Base-by-base conservation (phyloP, 1,140 invertebrate species). In the Stenopsyche tienmushanensis region DNA sequence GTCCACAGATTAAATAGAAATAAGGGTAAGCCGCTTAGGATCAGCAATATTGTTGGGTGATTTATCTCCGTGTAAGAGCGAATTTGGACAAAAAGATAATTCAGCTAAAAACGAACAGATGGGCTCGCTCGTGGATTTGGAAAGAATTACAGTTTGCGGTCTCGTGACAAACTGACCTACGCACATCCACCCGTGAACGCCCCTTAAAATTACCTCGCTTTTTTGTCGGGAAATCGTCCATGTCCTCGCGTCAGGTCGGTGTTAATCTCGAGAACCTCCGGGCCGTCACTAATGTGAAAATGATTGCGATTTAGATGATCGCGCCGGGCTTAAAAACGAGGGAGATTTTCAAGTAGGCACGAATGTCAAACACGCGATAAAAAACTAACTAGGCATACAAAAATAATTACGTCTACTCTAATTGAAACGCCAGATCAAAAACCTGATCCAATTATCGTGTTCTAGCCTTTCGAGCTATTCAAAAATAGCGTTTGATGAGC, bases 1-100 rank as follows among this genome's bases (percentile, higher is more conserved):
- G 7, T 21, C 42, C 21, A n/a, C 57, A 60, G 57, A 60, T 60
- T 60, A 60, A 49, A 60, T 47, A 60, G 42, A 60, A 60, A 60
- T 60, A 60, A 57, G 34, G 54, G 21, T 42, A 57, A 57, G 34
- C 53, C 53, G 53, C 29, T 55, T 55, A 39, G 53, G n/a, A 18
- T 39, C 26, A 15, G 8, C 20, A 15, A 45, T 7, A n/a, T 26
- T 21, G 21, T 21, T 47, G 41, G 44, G 24, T 60, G 57, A 60
- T 60, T 60, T 60, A 60, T 60, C 41, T 47, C 29, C 24, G 24
- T 60, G 41, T 29, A 20, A 60, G 42, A 23, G 29, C 18, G 41
- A n/a, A 44, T 21, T 45, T 3, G 18, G 24, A 25, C 21, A 26
- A 45, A 47, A 29, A 45, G 24, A 60, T 47, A 60, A 60, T 47